Conservation (phyloP, 1,140 invertebrate genomes). For the Pentalonia nigronervosa region DNA sequence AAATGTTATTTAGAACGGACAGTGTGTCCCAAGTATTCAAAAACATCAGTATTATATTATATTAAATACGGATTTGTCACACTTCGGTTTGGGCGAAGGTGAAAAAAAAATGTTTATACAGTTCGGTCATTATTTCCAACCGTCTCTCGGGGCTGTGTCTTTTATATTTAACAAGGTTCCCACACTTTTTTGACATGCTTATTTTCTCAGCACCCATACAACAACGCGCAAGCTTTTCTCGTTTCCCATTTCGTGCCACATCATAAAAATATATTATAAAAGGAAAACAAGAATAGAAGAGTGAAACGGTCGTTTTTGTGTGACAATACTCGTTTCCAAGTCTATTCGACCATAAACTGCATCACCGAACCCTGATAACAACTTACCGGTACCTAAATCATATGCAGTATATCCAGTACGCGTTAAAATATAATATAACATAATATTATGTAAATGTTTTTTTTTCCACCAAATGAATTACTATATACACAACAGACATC, state of each 20-base stretch:
- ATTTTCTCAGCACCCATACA: constrained; percentile 39
- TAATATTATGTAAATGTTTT: neutral
- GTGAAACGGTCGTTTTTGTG: constrained; percentile 29
- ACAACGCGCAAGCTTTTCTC: neutral
- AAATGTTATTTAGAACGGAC: neutral
- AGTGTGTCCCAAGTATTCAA: constrained; percentile 4
- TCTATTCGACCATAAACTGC: constrained; percentile 2
- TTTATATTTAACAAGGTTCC: constrained; percentile 46
- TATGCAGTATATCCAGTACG: neutral
- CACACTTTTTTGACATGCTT: constrained; percentile 54
- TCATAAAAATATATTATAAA: neutral
- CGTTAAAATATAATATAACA: neutral
- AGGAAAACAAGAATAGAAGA: neutral
- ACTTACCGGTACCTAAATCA: neutral
- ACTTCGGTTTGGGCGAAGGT: neutral
- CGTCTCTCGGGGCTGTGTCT: neutral
- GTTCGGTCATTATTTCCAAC: constrained; percentile 31
- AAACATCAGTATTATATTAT: neutral
- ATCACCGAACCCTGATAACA: neutral
- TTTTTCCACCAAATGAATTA: neutral
- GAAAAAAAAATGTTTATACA: constrained; percentile 8
- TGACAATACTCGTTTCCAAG: constrained; percentile 24
- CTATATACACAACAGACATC: neutral
- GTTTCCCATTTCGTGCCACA: neutral
- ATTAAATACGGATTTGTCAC: constrained; percentile 52